These are phyloP conservation scores for Oophaga sylvatica DNA, from an alignment of 2,797 vertebrate genomes.

Conservation along the genomic window DNA sequence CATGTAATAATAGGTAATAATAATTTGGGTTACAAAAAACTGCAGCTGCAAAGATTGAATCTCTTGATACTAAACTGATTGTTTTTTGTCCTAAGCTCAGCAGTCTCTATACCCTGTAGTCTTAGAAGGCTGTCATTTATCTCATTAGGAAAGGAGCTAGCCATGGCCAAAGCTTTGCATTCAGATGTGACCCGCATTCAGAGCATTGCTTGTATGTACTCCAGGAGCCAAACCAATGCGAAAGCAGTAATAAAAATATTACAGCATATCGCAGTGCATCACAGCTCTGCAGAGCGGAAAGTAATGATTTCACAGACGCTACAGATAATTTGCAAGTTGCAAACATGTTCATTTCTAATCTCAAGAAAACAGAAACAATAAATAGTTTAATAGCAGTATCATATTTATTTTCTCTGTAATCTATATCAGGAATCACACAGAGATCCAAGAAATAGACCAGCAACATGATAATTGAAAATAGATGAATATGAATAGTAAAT, in stretches of 20 bases:
- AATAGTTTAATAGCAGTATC: neutral
- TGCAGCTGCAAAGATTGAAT: constrained; percentile 10
- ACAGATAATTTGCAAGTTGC: neutral
- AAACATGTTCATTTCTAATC: neutral
- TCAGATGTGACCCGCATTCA: constrained; percentile 31
- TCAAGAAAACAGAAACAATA: neutral
- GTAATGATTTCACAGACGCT: constrained; percentile 30
- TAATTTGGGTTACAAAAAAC: constrained; percentile 4
- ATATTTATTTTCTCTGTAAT: neutral
- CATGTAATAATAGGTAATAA: neutral
- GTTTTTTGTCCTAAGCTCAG: constrained; percentile 32
- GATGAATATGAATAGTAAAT: neutral
- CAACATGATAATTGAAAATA: neutral
- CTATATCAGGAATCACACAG: neutral
- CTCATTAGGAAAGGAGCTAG: constrained; percentile 42
- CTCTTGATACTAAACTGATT: constrained; percentile 1
- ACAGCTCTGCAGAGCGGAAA: constrained; percentile 30
- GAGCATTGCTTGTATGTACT: constrained; percentile 25
- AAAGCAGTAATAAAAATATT: constrained; percentile 37
- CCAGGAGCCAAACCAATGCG: constrained; percentile 24
- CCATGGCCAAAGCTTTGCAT: constrained; percentile 36
- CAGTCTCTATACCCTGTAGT: constrained; percentile 25
- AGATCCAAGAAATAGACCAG: neutral
- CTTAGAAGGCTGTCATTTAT: constrained; percentile 15
- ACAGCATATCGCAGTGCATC: constrained; percentile 48